Conservation (phyloP, 2,888 invertebrate species). For the Agonopterix arenella region DNA sequence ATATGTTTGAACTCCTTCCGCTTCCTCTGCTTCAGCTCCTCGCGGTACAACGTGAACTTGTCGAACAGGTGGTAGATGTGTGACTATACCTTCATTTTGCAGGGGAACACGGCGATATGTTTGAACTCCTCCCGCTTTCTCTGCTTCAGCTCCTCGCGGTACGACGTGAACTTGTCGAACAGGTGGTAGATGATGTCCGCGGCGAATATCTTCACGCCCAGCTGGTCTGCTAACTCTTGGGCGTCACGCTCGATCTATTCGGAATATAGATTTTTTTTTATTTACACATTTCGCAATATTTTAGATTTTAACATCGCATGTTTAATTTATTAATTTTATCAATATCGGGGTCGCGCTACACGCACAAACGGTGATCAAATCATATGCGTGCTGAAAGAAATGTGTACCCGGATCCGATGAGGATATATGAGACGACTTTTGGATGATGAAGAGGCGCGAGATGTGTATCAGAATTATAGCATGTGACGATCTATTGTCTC, state of each 20-base stretch:
- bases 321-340: too few species aligned
- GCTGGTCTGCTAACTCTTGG: constrained; percentile 95
- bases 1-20: constrained; percentile 97
- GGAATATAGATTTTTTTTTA: not conserved
- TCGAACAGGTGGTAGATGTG: constrained; percentile 95
- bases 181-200: constrained; percentile 99
- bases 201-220: constrained; percentile 97
- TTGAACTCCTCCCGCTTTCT: constrained; percentile 97
- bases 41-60: constrained; percentile 78
- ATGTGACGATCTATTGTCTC: too few species aligned
- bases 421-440: too few species aligned
- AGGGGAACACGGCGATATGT: constrained; percentile 98
- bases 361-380: too few species aligned
- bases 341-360: too few species aligned
- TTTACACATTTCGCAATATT: too few species aligned
- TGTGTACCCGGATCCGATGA: too few species aligned
- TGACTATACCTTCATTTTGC: constrained; percentile 84
- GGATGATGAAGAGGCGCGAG: too few species aligned
- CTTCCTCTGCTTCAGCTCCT: constrained; percentile 90
- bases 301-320: too few species aligned
- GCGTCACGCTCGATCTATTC: constrained; percentile 90
- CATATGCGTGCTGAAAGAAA: too few species aligned
- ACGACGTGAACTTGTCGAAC: constrained; percentile 97
- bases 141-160: constrained; percentile 92
- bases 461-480: too few species aligned